Evolutionary conservation across 2,113 vertebrate genomes (phyloP).

Genomic region (Terrapene triunguis): DNA sequence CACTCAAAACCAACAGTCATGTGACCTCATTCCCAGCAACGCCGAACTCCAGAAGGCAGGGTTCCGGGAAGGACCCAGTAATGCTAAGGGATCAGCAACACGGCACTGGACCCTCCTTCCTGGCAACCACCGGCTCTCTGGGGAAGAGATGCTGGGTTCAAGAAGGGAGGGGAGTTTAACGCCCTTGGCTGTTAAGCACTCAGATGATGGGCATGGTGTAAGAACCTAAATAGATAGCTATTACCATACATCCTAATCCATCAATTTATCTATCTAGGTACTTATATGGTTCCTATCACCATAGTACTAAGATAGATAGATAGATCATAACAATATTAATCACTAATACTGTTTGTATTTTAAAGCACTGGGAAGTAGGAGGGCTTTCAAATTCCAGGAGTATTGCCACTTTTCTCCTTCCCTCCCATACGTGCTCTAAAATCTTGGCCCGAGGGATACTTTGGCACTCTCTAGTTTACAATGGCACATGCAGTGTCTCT

Average conservation of each 20-base stretch:
- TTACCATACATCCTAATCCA: background rate
- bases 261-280: background rate
- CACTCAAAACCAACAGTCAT: constrained; percentile 76
- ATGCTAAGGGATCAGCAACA: constrained; percentile 47
- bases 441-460: background rate
- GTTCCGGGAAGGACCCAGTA: constrained; percentile 77
- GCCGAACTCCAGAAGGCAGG: constrained; percentile 70
- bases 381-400: constrained; percentile 60
- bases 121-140: background rate
- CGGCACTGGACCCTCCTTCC: constrained; percentile 41
- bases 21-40: constrained; percentile 70
- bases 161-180: background rate
- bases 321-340: constrained; percentile 24
- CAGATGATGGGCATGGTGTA: background rate
- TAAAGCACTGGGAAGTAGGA: constrained; percentile 32
- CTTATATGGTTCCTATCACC: background rate
- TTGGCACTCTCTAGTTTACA: background rate
- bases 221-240: background rate
- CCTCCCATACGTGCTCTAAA: background rate
- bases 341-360: constrained; percentile 30
- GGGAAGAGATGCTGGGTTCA: background rate
- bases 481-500: background rate
- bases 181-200: background rate
- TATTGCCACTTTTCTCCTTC: constrained; percentile 58
- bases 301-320: background rate